These are phyloP conservation scores for Prunella himalayana DNA, from an alignment of 2,113 vertebrate genomes.

Conservation along the genomic window DNA sequence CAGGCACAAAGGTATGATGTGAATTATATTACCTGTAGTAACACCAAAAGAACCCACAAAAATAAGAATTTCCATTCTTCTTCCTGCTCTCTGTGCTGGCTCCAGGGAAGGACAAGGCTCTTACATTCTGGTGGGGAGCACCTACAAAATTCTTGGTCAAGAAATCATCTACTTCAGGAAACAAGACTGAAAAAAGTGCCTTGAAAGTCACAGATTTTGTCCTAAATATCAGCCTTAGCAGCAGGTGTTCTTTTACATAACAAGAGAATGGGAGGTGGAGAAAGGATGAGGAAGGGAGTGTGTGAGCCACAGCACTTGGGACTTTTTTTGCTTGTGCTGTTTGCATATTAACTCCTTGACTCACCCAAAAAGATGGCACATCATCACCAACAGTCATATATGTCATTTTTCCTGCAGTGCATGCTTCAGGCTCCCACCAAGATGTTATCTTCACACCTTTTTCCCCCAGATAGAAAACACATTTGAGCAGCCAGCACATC, in stretches of 20 bases:
- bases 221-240: background rate
- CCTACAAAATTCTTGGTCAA: background rate
- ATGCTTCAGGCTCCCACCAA: background rate
- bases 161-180: background rate
- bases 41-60: rapidly evolving
- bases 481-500: background rate
- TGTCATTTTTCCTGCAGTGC: background rate
- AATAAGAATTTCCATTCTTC: background rate
- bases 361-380: background rate
- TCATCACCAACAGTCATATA: background rate
- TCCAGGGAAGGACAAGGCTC: background rate
- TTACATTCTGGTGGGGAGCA: background rate
- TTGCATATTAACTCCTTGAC: constrained; percentile 16
- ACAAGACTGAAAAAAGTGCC: background rate
- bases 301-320: background rate
- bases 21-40: background rate
- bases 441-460: constrained; percentile 2
- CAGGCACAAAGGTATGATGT: background rate
- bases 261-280: background rate
- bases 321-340: background rate
- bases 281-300: background rate
- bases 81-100: background rate
- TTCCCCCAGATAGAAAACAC: background rate
- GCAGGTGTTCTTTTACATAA: background rate
- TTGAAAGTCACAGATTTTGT: background rate